Evolutionary conservation across 2,113 vertebrate species (phyloP).

Genomic region (Hymenochirus boettgeri): DNA sequence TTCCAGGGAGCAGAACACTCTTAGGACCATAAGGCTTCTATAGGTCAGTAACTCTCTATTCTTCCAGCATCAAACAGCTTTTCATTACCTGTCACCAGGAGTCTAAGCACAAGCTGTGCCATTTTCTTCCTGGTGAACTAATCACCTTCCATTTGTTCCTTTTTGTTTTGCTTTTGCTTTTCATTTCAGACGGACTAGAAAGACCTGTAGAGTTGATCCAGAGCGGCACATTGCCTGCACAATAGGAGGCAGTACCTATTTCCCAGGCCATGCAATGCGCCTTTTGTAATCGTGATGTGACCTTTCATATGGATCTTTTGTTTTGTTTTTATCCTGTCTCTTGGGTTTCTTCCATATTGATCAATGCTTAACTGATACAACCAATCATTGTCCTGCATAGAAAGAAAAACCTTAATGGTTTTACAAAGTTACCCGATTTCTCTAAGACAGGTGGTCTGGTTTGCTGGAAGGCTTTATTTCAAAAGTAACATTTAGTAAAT

Average conservation of each 20-base stretch:
- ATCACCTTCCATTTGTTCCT: constrained; percentile 29
- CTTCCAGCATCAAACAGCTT: background rate
- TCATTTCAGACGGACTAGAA: constrained; percentile 16
- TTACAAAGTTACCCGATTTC: constrained; percentile 48
- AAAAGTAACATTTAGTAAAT: background rate
- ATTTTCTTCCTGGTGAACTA: constrained; percentile 30
- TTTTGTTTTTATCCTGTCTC: constrained; percentile 11
- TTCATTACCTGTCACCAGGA: constrained; percentile 17
- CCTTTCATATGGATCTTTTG: constrained; percentile 14
- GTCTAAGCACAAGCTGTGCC: constrained; percentile 22
- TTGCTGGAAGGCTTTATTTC: background rate
- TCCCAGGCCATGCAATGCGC: constrained; percentile 29
- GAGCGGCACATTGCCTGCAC: constrained; percentile 12
- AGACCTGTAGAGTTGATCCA: constrained; percentile 5
- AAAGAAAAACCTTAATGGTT: constrained; percentile 38
- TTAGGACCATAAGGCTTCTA: background rate
- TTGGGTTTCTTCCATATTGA: constrained; percentile 44
- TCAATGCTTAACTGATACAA: constrained; percentile 37
- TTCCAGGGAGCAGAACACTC: background rate
- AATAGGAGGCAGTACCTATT: constrained; percentile 16
- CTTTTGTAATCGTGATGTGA: constrained; percentile 7
- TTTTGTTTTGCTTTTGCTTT: constrained; percentile 35
- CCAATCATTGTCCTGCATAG: constrained; percentile 28
- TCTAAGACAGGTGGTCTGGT: background rate
- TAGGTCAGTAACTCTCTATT: constrained; percentile 25